A percentile compares a stretch with the other conserved stretches of the same genome.
phyloP scores from a whole-genome alignment of 2,888 invertebrate species.

The Caenorhabditis sp. region DNA sequence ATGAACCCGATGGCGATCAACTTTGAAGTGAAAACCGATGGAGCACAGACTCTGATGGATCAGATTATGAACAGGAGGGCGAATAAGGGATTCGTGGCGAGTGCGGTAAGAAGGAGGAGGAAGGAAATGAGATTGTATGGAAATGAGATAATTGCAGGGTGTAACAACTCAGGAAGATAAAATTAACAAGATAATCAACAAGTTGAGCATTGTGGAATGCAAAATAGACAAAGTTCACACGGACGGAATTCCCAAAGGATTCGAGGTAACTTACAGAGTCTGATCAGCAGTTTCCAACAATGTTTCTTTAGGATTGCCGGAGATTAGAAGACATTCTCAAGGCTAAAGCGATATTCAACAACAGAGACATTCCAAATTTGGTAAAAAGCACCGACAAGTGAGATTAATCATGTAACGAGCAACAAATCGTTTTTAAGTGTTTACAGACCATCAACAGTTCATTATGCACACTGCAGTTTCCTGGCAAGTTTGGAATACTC shows the following conservation, averaged over 20 bases:
- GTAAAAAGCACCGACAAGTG: too few relatives aligned
- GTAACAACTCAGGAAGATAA: slow-evolving; percentile 5
- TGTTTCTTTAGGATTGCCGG: slow-evolving; percentile 4
- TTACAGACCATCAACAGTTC: too few relatives aligned
- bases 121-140: not conserved
- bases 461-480: slow-evolving; percentile 11
- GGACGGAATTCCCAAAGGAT: slow-evolving; percentile 13
- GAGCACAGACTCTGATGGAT: not conserved
- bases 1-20: slow-evolving; percentile 16
- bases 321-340: not conserved
- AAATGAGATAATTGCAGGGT: not conserved
- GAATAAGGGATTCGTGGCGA: not conserved
- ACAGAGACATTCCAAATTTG: slow-evolving; percentile 4
- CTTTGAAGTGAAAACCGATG: not conserved
- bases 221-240: slow-evolving; percentile 27
- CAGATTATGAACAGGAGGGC: not conserved
- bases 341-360: not conserved
- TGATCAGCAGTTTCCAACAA: not conserved
- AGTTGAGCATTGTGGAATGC: slow-evolving; percentile 42
- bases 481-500: slow-evolving; percentile 16
- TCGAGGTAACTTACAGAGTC: not conserved
- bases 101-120: not conserved
- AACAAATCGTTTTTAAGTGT: too few relatives aligned
- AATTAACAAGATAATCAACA: slow-evolving; percentile 27
- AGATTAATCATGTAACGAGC: too few relatives aligned